These are phyloP conservation scores for Cataglyphis rosenhaueri DNA, from an alignment of 2,888 invertebrate genomes.

Conservation along the genomic window DNA sequence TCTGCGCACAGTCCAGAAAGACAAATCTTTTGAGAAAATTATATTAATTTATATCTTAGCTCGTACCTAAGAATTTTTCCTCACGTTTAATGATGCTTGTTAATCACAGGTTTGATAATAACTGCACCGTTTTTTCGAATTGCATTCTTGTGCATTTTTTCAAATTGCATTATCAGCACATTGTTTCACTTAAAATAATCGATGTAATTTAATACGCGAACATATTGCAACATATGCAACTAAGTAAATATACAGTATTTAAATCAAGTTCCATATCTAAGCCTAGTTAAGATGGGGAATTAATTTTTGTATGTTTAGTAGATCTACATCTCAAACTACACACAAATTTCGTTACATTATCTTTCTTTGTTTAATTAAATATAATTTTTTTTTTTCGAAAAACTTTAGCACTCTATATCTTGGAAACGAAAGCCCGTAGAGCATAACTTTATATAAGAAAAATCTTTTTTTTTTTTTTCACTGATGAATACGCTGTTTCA, in stretches of 20 bases:
- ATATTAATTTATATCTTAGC: background rate
- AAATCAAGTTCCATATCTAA: too few relatives aligned
- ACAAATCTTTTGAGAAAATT: background rate
- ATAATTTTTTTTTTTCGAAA: too few relatives aligned
- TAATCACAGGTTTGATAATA: background rate
- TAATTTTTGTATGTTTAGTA: too few relatives aligned
- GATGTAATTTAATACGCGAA: background rate
- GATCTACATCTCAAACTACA: too few relatives aligned
- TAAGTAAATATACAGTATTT: background rate
- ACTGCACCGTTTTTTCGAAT: background rate
- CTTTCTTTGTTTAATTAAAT: too few relatives aligned
- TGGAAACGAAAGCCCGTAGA: too few relatives aligned
- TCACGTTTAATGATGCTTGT: background rate
- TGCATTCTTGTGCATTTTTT: slow-evolving; percentile 2
- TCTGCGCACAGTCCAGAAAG: background rate
- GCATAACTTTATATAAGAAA: too few relatives aligned
- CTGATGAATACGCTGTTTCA: too few relatives aligned
- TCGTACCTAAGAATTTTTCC: background rate
- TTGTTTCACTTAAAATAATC: background rate
- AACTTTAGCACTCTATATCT: too few relatives aligned
- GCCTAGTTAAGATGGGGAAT: too few relatives aligned
- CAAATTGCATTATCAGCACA: slow-evolving; percentile 19
- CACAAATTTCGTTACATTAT: too few relatives aligned
- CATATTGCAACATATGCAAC: background rate
- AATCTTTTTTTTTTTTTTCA: too few relatives aligned